Base-by-base conservation (phyloP, 1,140 invertebrate species). In the Lasioglossum albipes region DNA sequence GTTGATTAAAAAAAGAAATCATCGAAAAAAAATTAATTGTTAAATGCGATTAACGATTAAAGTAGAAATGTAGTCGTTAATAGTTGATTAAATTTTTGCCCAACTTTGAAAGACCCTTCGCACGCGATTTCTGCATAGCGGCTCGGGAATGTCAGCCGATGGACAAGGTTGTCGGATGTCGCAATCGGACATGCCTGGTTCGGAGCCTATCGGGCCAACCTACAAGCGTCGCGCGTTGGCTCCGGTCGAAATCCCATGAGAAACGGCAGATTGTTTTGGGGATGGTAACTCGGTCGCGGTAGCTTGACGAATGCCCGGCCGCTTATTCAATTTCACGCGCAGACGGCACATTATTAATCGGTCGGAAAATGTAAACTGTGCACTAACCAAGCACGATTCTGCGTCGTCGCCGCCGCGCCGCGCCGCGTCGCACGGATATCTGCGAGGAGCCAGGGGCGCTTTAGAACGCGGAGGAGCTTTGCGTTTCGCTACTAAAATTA, bases 271-370 rank as follows among this genome's bases (percentile, higher is more conserved):
- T 86, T 86, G 84, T 85, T 81, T 79, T 57, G 65, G 31, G n/a
- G 78, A 16, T 49, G 22, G 79, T 45, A 76, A 76, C 18, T 76
- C 45, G 59, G 72, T 70, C 61, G 67, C 49, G 12, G 16, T 9
- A 27, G 13, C 16, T 27, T 76, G 79, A 85, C 84, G 84, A 75
- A 85, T 85, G 74, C 79, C 9, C 27, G 20, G 12, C 13, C 52
- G 79, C 64, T 82, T 85, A 82, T 85, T 80, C 79, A 81, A 82
- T 85, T 84, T 75, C 74, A 65, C 84, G 84, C 66, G 20, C 79
- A 78, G 84, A 81, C 84, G 74, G 70, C 67, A 31, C 18, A 22
- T 70, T 73, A 85, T 85, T 85, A 85, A 85, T 85, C 84, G 84
- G 45, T 22, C 18, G 36, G n/a, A 61, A 69, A 84, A 71, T 67